A percentile compares a stretch with the other conserved stretches of the same genome.
phyloP scores from a whole-genome alignment of 2,797 vertebrate species.

The Poecilia gillii region DNA sequence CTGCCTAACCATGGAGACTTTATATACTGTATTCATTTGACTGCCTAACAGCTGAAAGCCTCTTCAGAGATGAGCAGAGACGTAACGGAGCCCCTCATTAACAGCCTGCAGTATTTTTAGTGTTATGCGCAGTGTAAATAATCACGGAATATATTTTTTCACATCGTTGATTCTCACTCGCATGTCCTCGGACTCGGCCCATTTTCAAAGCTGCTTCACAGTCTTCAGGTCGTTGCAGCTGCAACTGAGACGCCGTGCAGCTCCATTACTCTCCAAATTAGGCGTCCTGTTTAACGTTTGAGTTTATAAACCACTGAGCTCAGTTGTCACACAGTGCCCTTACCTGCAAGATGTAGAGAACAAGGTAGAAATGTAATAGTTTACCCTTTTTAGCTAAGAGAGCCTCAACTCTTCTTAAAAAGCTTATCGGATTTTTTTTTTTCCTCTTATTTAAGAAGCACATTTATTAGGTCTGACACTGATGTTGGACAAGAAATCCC shows the following conservation, averaged over 20 bases:
- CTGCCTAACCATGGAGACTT: conserved; percentile 31
- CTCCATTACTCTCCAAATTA: conserved; percentile 77
- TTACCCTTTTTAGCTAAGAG: background rate
- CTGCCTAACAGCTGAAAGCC: conserved; percentile 66
- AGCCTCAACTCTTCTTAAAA: background rate
- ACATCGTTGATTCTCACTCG: conserved; percentile 37
- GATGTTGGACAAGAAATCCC: background rate
- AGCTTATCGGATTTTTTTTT: background rate
- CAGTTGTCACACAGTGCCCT: conserved; percentile 43
- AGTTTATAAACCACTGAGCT: conserved; percentile 79
- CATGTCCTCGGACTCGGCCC: conserved; percentile 47
- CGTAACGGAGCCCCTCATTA: conserved; percentile 44
- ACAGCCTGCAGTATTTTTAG: conserved; percentile 64
- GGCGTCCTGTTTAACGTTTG: conserved; percentile 74
- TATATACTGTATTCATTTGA: conserved; percentile 65
- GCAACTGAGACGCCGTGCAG: conserved; percentile 58
- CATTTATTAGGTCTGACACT: background rate
- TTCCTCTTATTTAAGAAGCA: background rate
- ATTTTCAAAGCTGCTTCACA: conserved; percentile 51
- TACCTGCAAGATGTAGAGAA: conserved; percentile 27
- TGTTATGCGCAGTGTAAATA: conserved; percentile 39
- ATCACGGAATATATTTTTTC: conserved; percentile 55
- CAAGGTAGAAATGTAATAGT: conserved; percentile 6
- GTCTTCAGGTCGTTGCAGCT: conserved; percentile 55
- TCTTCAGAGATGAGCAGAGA: conserved; percentile 43